These are phyloP conservation scores for Tetropium fuscum DNA, from an alignment of 2,888 invertebrate genomes.

Conservation along the genomic window DNA sequence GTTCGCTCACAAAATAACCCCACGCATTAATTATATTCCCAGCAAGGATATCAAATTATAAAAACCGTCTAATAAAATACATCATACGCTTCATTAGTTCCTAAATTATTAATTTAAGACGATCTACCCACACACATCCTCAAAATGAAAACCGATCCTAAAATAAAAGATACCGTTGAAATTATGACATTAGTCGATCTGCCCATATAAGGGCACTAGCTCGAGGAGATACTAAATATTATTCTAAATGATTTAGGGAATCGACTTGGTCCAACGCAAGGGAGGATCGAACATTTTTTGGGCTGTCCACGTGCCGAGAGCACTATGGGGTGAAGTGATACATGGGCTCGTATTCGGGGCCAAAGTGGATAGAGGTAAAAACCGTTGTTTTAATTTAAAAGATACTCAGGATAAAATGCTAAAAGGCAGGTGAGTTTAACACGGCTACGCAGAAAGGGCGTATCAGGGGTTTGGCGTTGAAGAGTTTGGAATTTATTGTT, in stretches of 20 bases:
- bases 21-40: neutral
- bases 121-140: slow-evolving; percentile 10
- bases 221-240: slow-evolving; percentile 2
- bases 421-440: slow-evolving; percentile 27
- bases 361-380: slow-evolving; percentile 21
- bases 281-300: slow-evolving; percentile 15
- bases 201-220: neutral
- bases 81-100: slow-evolving; percentile 20
- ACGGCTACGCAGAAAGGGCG: slow-evolving; percentile 24
- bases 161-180: slow-evolving; percentile 13
- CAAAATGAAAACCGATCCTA: slow-evolving; percentile 20
- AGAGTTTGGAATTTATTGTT: slow-evolving; percentile 19
- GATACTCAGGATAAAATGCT: slow-evolving; percentile 17
- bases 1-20: neutral
- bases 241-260: slow-evolving; percentile 6
- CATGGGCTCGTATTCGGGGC: slow-evolving; percentile 19
- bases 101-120: slow-evolving; percentile 21
- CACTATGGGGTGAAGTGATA: slow-evolving; percentile 18
- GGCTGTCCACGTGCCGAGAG: slow-evolving; percentile 9
- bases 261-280: slow-evolving; percentile 5
- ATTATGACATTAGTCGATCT: slow-evolving; percentile 20
- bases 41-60: slow-evolving; percentile 3
- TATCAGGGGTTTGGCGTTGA: neutral
- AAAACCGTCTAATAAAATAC: slow-evolving; percentile 14
- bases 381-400: slow-evolving; percentile 22